Conservation (phyloP, 1,140 invertebrate species). For the Stegodyphus mimosarum region DNA sequence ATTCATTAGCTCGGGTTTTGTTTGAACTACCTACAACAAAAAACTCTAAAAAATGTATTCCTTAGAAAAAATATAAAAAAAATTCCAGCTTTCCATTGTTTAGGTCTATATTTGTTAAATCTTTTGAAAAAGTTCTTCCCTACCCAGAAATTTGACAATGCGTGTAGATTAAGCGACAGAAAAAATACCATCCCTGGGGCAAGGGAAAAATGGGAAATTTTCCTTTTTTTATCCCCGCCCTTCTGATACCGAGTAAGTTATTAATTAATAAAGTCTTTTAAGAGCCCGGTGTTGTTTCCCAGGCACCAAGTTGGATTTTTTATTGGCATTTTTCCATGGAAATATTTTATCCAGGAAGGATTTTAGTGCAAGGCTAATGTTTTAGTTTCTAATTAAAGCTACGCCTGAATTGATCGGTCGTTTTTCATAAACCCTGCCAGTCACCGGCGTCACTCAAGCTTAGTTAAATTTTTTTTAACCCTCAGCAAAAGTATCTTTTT, state of each 20-base stretch:
- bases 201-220: background rate
- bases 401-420: too few relatives aligned
- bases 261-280: constrained; percentile 60
- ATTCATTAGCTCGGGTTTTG: constrained; percentile 54
- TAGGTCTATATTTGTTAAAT: constrained; percentile 55
- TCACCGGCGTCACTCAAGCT: too few relatives aligned
- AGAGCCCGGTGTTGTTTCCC: constrained; percentile 43
- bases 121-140: constrained; percentile 37
- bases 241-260: constrained; percentile 49
- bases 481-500: too few relatives aligned
- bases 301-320: constrained; percentile 15
- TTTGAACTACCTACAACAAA: constrained; percentile 17
- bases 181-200: constrained; percentile 9
- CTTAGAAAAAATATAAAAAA: background rate
- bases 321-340: constrained; percentile 22
- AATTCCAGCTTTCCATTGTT: constrained; percentile 23
- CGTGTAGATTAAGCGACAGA: constrained; percentile 10
- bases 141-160: constrained; percentile 40
- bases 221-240: constrained; percentile 1
- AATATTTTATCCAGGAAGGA: constrained; percentile 40
- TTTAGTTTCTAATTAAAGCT: constrained; percentile 56
- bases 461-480: too few relatives aligned
- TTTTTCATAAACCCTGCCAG: too few relatives aligned
- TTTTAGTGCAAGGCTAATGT: constrained; percentile 36
- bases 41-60: background rate